These are phyloP conservation scores for Benitochromis conjunctus DNA, from an alignment of 2,113 vertebrate species.

Conservation along the genomic window DNA sequence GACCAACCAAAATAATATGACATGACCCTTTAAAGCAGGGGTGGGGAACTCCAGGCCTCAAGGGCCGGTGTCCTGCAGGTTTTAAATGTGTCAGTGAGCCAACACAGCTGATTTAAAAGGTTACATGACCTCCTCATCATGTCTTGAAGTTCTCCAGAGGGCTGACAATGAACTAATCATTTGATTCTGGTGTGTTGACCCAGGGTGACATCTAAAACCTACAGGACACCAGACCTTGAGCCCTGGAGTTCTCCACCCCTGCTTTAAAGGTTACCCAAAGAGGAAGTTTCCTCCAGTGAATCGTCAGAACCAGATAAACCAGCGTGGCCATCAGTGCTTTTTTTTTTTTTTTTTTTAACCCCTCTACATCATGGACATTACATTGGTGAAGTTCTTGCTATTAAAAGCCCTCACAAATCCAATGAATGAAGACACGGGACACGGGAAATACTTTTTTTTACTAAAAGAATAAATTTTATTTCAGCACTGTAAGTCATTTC, in stretches of 20 bases:
- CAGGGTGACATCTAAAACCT: fast-evolving
- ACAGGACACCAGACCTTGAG: fast-evolving
- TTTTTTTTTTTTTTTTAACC: background rate
- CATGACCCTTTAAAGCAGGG: background rate
- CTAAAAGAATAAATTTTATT: slow-evolving; percentile 89
- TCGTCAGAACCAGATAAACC: background rate
- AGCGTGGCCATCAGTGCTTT: too few relatives aligned
- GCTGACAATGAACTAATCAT: background rate
- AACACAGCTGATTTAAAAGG: background rate
- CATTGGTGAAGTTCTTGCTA: background rate
- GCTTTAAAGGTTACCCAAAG: background rate
- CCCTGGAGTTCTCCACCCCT: background rate
- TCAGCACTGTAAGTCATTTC: slow-evolving; percentile 84
- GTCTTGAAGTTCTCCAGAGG: background rate
- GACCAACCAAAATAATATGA: background rate
- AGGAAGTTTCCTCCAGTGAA: fast-evolving
- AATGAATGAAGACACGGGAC: background rate
- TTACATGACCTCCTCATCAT: background rate
- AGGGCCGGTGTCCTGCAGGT: background rate
- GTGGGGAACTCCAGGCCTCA: background rate
- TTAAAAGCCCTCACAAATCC: background rate
- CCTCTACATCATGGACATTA: background rate
- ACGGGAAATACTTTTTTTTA: slow-evolving; percentile 64
- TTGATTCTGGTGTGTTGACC: background rate
- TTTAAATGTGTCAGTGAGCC: background rate